These are phyloP conservation scores for Perca flavescens DNA, from an alignment of 2,113 vertebrate genomes.

Conservation along the genomic window DNA sequence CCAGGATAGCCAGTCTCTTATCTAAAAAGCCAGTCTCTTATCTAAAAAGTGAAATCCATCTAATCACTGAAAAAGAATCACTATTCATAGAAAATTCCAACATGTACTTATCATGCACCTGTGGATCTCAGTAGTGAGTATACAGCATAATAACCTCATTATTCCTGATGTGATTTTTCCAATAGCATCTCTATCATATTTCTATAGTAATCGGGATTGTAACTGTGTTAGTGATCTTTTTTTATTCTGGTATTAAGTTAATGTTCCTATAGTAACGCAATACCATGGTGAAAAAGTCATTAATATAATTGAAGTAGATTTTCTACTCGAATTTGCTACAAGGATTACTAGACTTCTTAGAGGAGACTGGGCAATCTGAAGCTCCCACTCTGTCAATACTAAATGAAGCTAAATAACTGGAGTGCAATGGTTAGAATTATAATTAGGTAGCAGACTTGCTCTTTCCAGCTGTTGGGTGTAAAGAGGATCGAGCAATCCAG, in stretches of 20 bases:
- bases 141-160: constrained; percentile 1
- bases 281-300: constrained; percentile 22
- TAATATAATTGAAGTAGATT: constrained; percentile 25
- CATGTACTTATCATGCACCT: not conserved
- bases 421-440: constrained; percentile 14
- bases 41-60: constrained; percentile 6
- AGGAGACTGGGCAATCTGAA: constrained; percentile 20
- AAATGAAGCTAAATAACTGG: constrained; percentile 42
- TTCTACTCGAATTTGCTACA: constrained; percentile 36
- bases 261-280: not conserved
- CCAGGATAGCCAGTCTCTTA: not conserved
- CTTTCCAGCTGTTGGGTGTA: not conserved
- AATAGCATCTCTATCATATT: not conserved
- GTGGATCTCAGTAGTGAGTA: not conserved
- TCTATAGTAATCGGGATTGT: not conserved
- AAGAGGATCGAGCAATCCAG: constrained; percentile 3
- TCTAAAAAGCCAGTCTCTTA: no score
- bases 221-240: not conserved
- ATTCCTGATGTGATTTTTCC: not conserved
- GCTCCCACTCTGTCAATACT: constrained; percentile 43
- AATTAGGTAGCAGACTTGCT: constrained; percentile 10
- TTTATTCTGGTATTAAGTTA: not conserved
- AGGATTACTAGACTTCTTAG: constrained; percentile 30
- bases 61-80: constrained; percentile 3
- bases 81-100: constrained; percentile 18